A percentile compares a stretch with the other conserved stretches of the same genome.
These are phyloP conservation scores for Lasiurus cinereus DNA, from an alignment of 2,113 vertebrate species.

Conservation along the genomic window DNA sequence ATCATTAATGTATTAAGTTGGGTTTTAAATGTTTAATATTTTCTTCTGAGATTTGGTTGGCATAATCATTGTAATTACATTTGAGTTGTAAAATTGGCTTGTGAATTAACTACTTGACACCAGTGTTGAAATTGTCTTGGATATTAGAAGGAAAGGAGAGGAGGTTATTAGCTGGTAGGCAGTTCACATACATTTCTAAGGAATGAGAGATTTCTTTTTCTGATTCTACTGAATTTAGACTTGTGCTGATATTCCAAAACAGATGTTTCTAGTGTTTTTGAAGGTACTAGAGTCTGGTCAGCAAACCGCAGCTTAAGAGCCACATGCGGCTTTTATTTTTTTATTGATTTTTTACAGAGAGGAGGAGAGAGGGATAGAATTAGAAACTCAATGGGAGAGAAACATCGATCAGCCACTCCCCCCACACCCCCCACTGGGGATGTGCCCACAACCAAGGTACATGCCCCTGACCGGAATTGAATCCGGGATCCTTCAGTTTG, in stretches of 20 bases:
- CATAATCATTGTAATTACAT: neutral
- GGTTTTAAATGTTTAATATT: neutral
- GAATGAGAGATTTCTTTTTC: neutral
- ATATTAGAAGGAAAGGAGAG: neutral
- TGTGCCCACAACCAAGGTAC: too few species aligned
- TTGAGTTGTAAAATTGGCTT: neutral
- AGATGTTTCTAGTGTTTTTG: constrained; percentile 9
- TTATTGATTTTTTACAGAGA: too few species aligned
- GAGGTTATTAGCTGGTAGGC: neutral
- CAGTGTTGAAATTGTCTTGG: neutral
- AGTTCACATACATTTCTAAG: neutral
- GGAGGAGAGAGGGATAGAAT: too few species aligned
- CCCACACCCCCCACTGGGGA: too few species aligned
- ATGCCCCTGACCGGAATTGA: too few species aligned
- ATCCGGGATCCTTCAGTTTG: too few species aligned
- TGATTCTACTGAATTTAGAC: constrained; percentile 44
- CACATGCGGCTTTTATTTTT: too few species aligned
- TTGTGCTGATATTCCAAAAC: neutral
- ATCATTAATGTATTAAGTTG: neutral
- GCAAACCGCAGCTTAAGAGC: too few species aligned
- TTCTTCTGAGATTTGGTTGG: constrained; percentile 4
- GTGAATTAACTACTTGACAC: neutral
- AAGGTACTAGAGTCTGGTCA: neutral
- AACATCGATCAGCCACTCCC: too few species aligned
- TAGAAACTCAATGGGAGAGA: too few species aligned